Percentiles rank a stretch among this genome's conserved stretches.
Conservation (phyloP, 1,140 invertebrate species). For the Musca vetustissima region DNA sequence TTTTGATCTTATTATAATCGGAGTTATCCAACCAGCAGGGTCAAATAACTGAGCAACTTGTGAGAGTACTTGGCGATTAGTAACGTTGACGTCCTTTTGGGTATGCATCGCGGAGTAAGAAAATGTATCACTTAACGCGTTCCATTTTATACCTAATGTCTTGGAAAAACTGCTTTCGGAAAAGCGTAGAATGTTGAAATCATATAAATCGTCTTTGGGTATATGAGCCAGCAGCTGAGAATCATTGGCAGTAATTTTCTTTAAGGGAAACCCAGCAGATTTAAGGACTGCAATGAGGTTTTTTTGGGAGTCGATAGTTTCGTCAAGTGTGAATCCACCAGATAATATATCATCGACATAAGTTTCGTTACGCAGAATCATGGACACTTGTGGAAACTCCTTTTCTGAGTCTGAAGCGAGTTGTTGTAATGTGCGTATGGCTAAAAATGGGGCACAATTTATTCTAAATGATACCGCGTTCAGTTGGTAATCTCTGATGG, state of each 20-base stretch:
- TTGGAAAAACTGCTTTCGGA: background rate
- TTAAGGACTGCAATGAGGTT: background rate
- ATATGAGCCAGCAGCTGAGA: background rate
- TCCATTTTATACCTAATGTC: background rate
- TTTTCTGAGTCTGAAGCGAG: background rate
- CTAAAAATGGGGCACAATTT: conserved; percentile 2
- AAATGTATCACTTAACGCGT: background rate
- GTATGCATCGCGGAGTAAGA: no score
- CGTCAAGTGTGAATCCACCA: background rate
- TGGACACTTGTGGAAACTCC: background rate
- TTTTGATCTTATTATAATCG: background rate
- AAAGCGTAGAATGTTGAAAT: background rate
- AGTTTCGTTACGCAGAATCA: background rate
- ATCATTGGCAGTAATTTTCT: conserved; percentile 2
- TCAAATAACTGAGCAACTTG: background rate
- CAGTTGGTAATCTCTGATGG: background rate
- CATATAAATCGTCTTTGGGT: background rate
- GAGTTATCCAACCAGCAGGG: background rate
- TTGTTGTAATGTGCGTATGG: background rate
- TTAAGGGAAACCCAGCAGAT: background rate
- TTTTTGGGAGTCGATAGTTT: background rate
- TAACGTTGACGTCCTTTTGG: no score
- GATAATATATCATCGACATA: conserved; percentile 14
- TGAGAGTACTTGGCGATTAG: no score
- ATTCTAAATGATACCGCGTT: conserved; percentile 8